Conservation (phyloP, 1,140 invertebrate species). For the Bombus turneri region DNA sequence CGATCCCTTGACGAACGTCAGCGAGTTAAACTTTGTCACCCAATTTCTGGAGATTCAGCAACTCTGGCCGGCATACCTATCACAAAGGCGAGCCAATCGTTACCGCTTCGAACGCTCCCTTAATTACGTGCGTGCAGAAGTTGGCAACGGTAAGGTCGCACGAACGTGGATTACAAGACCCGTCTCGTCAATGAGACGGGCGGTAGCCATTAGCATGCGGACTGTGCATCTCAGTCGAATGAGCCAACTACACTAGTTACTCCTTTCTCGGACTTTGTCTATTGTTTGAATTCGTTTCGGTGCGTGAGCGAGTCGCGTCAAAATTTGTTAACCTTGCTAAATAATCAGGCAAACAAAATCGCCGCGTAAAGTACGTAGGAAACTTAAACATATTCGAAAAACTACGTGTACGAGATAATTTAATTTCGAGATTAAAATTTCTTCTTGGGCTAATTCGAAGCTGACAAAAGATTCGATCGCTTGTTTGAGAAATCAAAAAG, state of each 20-base stretch:
- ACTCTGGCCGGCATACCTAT: background rate
- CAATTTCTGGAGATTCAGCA: conserved; percentile 39
- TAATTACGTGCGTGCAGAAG: conserved; percentile 57
- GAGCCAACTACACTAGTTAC: background rate
- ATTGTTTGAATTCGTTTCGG: background rate
- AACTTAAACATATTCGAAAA: too few relatives aligned
- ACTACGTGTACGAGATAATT: too few relatives aligned
- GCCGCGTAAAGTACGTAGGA: too few relatives aligned
- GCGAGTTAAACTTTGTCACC: conserved; percentile 47
- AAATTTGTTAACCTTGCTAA: too few relatives aligned
- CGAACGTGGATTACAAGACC: background rate
- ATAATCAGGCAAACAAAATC: too few relatives aligned
- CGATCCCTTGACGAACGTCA: conserved; percentile 34
- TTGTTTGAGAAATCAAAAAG: too few relatives aligned
- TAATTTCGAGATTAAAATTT: too few relatives aligned
- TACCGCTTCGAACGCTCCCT: conserved; percentile 44
- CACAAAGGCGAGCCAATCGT: conserved; percentile 38
- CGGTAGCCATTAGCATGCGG: conserved; percentile 19
- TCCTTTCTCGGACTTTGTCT: background rate
- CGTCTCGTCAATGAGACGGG: background rate
- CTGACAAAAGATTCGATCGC: too few relatives aligned
- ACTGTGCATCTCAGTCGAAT: background rate
- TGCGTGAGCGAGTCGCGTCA: too few relatives aligned
- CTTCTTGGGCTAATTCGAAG: too few relatives aligned
- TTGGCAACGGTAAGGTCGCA: conserved; percentile 12